Percentiles rank a stretch among this genome's conserved stretches.
These are phyloP conservation scores for Anodontia alba DNA, from an alignment of 2,888 invertebrate species.

Conservation along the genomic window DNA sequence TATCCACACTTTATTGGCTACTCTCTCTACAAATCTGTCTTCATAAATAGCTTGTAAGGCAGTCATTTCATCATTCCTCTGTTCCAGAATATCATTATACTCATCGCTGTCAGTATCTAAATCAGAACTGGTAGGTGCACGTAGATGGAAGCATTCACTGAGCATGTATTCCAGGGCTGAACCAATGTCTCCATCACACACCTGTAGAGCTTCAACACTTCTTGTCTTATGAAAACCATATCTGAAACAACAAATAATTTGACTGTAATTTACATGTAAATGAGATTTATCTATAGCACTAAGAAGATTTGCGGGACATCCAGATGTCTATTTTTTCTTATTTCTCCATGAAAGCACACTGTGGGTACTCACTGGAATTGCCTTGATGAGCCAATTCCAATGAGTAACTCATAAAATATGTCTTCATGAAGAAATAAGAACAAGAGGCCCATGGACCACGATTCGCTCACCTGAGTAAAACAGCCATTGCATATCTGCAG, in stretches of 20 bases:
- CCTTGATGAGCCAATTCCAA: too few relatives aligned
- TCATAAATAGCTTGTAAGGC: constrained; percentile 80
- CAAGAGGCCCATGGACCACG: too few relatives aligned
- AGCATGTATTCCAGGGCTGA: constrained; percentile 78
- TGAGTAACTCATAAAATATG: too few relatives aligned
- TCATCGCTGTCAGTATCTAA: constrained; percentile 23
- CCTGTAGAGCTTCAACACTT: constrained; percentile 74
- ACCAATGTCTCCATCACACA: constrained; percentile 79
- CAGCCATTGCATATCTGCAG: too few relatives aligned
- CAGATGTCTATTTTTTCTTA: too few relatives aligned
- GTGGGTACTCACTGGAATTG: too few relatives aligned
- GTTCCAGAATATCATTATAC: constrained; percentile 67
- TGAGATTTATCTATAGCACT: too few relatives aligned
- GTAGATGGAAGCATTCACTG: constrained; percentile 71
- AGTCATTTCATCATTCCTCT: constrained; percentile 78
- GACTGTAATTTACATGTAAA: too few relatives aligned
- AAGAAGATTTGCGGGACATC: too few relatives aligned
- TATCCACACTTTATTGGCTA: constrained; percentile 77
- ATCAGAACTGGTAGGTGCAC: constrained; percentile 14
- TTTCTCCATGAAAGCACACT: too few relatives aligned
- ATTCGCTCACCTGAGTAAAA: too few relatives aligned
- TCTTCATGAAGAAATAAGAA: too few relatives aligned
- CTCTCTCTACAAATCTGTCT: constrained; percentile 73
- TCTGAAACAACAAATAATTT: constrained; percentile 61
- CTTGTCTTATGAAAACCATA: constrained; percentile 80